Conservation (phyloP, 2,797 vertebrate genomes). For the Malurus splendens region DNA sequence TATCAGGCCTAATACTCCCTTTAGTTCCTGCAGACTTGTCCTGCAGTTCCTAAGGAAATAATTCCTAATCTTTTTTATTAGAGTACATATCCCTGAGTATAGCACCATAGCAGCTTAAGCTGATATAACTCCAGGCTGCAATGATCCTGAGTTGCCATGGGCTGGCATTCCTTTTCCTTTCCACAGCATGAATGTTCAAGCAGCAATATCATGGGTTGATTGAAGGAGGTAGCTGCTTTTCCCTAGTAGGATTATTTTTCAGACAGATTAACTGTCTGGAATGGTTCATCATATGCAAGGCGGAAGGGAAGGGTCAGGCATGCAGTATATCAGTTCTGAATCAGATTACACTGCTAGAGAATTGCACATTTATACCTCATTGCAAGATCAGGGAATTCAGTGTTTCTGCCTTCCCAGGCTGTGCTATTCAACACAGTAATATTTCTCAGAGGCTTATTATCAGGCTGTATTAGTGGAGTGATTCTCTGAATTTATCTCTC, state of each 20-base stretch:
- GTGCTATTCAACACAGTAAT: background rate
- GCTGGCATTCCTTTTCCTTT: background rate
- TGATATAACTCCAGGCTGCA: background rate
- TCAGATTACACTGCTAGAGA: background rate
- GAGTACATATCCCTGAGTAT: fast-evolving
- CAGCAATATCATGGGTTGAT: background rate
- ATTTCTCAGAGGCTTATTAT: background rate
- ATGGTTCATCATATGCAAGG: background rate
- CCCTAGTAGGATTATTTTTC: background rate
- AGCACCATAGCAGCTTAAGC: background rate
- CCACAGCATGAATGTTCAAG: background rate
- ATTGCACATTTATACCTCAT: background rate
- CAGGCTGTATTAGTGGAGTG: background rate
- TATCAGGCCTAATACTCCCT: background rate
- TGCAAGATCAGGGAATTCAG: background rate
- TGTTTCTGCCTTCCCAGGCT: background rate
- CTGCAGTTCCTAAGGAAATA: background rate
- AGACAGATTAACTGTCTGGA: background rate
- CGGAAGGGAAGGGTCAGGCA: background rate
- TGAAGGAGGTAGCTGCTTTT: background rate
- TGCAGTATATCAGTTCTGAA: background rate
- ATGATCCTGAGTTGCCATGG: background rate
- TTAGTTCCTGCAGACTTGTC: background rate
- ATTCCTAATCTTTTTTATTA: background rate
- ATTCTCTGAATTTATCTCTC: background rate